phyloP scores from a whole-genome alignment of 2,113 vertebrate species.

The Microtus montanus region DNA sequence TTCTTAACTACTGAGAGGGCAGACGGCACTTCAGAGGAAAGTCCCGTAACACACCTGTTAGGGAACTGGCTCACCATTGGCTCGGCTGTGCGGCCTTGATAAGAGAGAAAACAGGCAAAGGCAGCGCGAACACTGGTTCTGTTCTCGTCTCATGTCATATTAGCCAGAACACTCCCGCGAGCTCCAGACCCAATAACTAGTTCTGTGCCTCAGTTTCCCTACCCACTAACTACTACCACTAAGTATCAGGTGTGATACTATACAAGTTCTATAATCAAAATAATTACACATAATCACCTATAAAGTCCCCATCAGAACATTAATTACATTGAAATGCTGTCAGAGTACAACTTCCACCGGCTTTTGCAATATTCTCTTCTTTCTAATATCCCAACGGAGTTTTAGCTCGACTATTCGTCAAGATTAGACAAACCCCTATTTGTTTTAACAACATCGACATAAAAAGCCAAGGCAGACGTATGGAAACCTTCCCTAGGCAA shows the following conservation, averaged over 20 bases:
- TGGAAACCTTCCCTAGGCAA: neutral
- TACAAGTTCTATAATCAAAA: too few relatives aligned
- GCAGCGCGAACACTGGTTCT: conserved; percentile 56
- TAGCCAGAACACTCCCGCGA: neutral
- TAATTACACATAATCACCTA: neutral
- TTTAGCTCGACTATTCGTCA: neutral
- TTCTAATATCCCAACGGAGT: neutral
- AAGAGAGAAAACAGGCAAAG: conserved; percentile 55
- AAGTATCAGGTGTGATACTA: too few relatives aligned
- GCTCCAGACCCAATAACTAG: neutral
- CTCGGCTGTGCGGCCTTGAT: conserved; percentile 52
- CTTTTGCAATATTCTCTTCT: conserved; percentile 1
- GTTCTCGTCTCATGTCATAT: conserved; percentile 12
- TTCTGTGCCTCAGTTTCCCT: conserved; percentile 60
- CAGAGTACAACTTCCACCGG: neutral
- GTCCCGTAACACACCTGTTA: conserved; percentile 63
- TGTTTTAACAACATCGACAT: neutral
- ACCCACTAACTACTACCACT: neutral
- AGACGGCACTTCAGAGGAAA: conserved; percentile 63
- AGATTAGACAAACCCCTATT: neutral
- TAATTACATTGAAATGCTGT: neutral
- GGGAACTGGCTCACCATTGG: conserved; percentile 58
- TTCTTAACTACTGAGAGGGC: conserved; percentile 52
- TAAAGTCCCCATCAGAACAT: neutral
- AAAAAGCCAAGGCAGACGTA: neutral